Evolutionary conservation across 2,113 vertebrate species (phyloP), one percentile per base, ranked within the genome.

Genomic region (Paracanthobrama guichenoti): DNA sequence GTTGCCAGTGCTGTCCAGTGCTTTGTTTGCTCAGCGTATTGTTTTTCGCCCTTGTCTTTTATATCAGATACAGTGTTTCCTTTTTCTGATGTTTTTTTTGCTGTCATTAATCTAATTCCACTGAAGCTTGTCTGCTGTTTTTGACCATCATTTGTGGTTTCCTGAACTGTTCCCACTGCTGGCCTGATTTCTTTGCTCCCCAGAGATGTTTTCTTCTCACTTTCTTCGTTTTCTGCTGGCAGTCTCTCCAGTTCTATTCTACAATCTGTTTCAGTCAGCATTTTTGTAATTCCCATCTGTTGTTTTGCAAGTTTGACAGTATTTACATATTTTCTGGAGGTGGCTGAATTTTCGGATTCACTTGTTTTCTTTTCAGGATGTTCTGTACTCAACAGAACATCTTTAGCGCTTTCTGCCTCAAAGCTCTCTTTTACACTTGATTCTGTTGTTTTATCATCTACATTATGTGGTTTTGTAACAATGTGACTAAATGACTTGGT

Each of bases 181-280:
- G 26, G 48, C 73, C 26, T 48, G 22, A 74, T 55, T 53, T 53
- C 46, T 28, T 55, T 55, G 73, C 46, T 53, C 48, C 46, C 26
- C 31, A 53, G 31, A 44, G 26, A 53, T 55, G 50, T 31, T 55
- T 76, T 76, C 26, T 53, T 55, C 73, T 76, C 73, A 53, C 26
- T 55, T 35, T 14, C 48, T 53, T 76, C 26, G 2, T 53, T 55
- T 76, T 53, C 48, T 53, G 48, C 46, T 31, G 24, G 35, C 0
- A 8, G 24, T 28, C 48, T 76, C 12, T 76, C 26, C 24, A 28
- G 13, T 76, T 55, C 53, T 59, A 31, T 39, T 78, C 53, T 39
- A 24, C 28, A 78, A 6, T 78, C 75, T 42, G 75, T 42, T 59
- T 78, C 75, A 78, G 11, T 35, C 16, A 8, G 31, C 75, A 14